phyloP scores from a whole-genome alignment of 2,797 vertebrate genomes.

The Cryptoblepharus egeriae region DNA sequence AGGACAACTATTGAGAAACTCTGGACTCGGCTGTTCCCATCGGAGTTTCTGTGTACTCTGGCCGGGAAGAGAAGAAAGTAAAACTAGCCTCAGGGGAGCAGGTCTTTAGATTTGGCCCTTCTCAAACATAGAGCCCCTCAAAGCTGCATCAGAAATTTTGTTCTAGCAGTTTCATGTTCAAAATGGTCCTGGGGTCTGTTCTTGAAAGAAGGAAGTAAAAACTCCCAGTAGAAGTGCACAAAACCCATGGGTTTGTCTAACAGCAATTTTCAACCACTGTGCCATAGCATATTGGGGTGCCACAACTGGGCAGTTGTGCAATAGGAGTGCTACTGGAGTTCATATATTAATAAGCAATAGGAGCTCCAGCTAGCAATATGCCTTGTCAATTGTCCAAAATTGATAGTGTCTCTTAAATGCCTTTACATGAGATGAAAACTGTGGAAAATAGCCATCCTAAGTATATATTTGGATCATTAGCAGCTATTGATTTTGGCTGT shows the following conservation, averaged over 20 bases:
- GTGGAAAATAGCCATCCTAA: no score
- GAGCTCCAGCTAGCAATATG: no score
- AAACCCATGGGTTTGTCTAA: neutral
- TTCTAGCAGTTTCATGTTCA: neutral
- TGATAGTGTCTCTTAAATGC: no score
- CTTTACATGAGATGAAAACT: no score
- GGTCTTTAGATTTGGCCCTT: neutral
- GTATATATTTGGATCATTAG: neutral
- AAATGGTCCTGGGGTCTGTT: neutral
- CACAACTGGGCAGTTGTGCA: no score
- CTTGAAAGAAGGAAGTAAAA: neutral
- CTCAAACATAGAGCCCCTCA: neutral
- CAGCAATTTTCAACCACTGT: no score
- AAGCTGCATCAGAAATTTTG: neutral
- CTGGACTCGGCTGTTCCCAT: neutral
- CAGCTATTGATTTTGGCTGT: neutral
- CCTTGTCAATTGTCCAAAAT: no score
- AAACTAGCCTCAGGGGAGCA: neutral
- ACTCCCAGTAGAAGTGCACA: no score
- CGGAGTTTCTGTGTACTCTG: neutral
- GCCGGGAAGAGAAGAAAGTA: neutral
- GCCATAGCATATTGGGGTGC: no score
- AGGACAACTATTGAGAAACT: no score
- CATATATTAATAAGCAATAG: no score
- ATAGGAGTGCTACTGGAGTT: no score